Evolutionary conservation across 2,888 invertebrate species (phyloP).

Genomic region (Acleris holmiana): DNA sequence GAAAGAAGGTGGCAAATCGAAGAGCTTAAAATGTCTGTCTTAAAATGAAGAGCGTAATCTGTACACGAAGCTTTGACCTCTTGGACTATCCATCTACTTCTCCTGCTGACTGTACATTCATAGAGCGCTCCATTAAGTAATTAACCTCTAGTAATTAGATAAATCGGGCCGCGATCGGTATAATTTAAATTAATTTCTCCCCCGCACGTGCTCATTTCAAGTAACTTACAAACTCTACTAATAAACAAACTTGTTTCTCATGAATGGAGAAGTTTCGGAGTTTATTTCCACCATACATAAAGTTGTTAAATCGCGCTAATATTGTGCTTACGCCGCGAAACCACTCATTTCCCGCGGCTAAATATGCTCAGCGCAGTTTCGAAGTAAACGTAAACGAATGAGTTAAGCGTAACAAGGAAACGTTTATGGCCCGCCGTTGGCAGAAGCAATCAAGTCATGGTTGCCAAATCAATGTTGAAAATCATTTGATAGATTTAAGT

Average conservation of each 20-base stretch:
- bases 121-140: no score
- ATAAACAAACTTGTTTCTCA: conserved; percentile 26
- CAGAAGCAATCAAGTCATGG: no score
- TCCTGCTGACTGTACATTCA: no score
- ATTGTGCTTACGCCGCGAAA: conserved; percentile 25
- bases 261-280: conserved; percentile 16
- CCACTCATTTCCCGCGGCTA: conserved; percentile 21
- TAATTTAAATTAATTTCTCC: conserved; percentile 17
- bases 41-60: no score
- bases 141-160: neutral
- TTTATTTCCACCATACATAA: conserved; percentile 26
- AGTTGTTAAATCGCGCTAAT: conserved; percentile 31
- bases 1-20: no score
- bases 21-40: no score
- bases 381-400: neutral
- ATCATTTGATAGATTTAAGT: no score
- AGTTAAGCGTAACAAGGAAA: neutral
- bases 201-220: neutral
- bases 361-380: conserved; percentile 3
- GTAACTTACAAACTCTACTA: conserved; percentile 15
- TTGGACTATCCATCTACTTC: no score
- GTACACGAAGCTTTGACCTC: no score
- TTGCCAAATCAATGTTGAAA: no score
- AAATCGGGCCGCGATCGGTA: neutral
- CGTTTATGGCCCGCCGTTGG: neutral